Base-by-base conservation (phyloP, 2,888 invertebrate species). In the Pseudococcus viburni region DNA sequence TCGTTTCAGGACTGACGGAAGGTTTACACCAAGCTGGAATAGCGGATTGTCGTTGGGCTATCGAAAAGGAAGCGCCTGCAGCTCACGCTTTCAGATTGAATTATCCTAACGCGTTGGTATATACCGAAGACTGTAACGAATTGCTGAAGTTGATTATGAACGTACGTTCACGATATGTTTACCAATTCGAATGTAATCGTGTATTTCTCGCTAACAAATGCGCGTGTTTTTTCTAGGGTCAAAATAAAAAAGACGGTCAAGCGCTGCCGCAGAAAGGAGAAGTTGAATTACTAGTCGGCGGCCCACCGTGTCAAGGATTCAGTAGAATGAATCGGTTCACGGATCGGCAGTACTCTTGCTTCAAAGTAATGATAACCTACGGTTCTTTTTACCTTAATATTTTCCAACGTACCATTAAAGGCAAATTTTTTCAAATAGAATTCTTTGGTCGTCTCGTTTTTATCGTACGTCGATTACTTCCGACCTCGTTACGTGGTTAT, bases 301-400 rank as follows among this genome's bases (percentile, higher is more conserved):
- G 97, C 0, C 97, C 97, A 0, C 97, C 97, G 0, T 97, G 97
- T 91, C 97, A 97, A 92, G 97, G 97, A 5, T 97, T 97, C 92
- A 96, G 96, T 83, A 96, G 96, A 59, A 96, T 97, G 96, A 97
- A 97, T 92, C 93, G 96, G 86, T 97, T 97, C 91, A 96, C 96
- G 92, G 95, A 95, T 0, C 93, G 96, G 51, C 95, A 96, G 90
- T 96, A 96, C 91, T 96, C 96, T 1, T 93, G 94, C 90, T 96
- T 97, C 91, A 97, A 96, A 92, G 93, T 93, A 90, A 46, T 46
- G 1, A 46, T 2, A 12, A 46, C 46, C 0, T 26, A 26, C 26
- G 33, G 26, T 26, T 19, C 15, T 17, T 6, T 73, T 7, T 22
- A 33, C 68, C 4, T 33, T 5, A 26, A 12, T 73, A 26, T 26